These are phyloP conservation scores for Dioctria linearis DNA, from an alignment of 2,888 invertebrate genomes.

Conservation along the genomic window DNA sequence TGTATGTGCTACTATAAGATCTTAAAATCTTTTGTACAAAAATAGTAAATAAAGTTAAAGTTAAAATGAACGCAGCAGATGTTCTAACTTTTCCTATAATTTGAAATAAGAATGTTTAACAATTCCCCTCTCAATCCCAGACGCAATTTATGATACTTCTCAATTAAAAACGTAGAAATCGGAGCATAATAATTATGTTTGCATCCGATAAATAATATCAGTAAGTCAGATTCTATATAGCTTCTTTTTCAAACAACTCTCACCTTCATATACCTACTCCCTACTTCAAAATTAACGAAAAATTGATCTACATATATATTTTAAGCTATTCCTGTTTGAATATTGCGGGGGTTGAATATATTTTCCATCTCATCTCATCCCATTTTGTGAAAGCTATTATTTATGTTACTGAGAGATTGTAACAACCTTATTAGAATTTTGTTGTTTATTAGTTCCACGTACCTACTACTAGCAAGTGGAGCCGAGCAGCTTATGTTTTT, in stretches of 20 bases:
- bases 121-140: too few relatives aligned
- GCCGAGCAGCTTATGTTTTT: too few relatives aligned
- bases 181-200: background rate
- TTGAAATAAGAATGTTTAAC: too few relatives aligned
- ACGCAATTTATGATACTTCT: too few relatives aligned
- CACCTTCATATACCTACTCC: background rate
- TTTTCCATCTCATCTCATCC: conserved; percentile 4
- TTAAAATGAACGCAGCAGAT: too few relatives aligned
- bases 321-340: background rate
- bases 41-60: too few relatives aligned
- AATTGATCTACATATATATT: background rate
- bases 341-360: background rate
- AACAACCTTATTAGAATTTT: conserved; percentile 19
- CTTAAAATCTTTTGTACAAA: too few relatives aligned
- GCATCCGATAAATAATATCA: background rate
- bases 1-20: too few relatives aligned
- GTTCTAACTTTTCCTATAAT: too few relatives aligned
- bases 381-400: background rate
- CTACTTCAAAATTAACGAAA: background rate
- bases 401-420: conserved; percentile 16
- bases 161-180: too few relatives aligned
- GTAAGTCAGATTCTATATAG: background rate
- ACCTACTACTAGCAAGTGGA: background rate
- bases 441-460: conserved; percentile 14
- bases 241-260: background rate